Conservation (phyloP, 2,888 invertebrate species). For the Maniola hyperantus region DNA sequence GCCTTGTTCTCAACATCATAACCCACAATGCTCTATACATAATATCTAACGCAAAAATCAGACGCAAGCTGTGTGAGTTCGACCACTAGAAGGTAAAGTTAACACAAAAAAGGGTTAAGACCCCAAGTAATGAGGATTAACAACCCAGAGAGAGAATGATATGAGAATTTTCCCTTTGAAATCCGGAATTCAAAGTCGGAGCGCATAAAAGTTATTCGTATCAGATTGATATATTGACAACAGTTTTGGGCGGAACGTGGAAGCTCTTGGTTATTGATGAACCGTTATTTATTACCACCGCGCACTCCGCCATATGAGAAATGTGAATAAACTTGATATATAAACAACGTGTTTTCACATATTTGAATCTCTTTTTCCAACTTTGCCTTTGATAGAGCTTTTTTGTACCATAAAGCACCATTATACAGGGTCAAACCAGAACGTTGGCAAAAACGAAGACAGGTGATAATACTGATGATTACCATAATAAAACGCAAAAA, state of each 20-base stretch:
- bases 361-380: slow-evolving; percentile 28
- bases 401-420: not conserved
- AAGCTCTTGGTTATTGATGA: slow-evolving; percentile 69
- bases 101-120: not conserved
- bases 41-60: not conserved
- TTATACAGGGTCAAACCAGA: too few relatives aligned
- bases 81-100: not conserved
- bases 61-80: not conserved
- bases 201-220: slow-evolving; percentile 36
- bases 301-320: slow-evolving; percentile 47
- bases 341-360: slow-evolving; percentile 36
- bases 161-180: slow-evolving; percentile 7
- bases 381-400: slow-evolving; percentile 4
- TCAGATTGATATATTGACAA: slow-evolving; percentile 58
- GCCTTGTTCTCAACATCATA: not conserved
- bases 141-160: not conserved
- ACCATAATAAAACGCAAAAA: too few relatives aligned
- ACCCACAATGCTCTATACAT: not conserved
- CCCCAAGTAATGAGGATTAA: not conserved
- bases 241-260: slow-evolving; percentile 57
- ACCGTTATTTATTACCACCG: slow-evolving; percentile 68
- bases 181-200: slow-evolving; percentile 28
- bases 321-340: slow-evolving; percentile 39
- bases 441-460: too few relatives aligned
- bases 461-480: too few relatives aligned